Conservation (phyloP, 2,113 vertebrate species). For the Hippolais icterina region DNA sequence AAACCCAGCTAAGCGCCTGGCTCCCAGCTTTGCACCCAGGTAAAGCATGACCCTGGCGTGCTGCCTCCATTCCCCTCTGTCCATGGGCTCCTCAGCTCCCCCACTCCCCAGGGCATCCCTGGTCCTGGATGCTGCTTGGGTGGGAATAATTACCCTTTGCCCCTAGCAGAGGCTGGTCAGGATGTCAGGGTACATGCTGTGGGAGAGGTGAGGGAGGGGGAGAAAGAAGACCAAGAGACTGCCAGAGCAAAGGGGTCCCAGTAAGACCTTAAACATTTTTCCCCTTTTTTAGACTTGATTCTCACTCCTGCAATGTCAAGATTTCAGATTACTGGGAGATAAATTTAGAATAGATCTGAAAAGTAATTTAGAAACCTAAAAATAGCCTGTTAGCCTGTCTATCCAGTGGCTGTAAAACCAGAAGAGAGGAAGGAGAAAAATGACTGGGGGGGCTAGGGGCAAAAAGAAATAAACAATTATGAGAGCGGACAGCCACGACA, state of each 20-base stretch:
- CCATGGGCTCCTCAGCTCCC: background rate
- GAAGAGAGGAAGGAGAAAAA: background rate
- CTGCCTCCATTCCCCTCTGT: background rate
- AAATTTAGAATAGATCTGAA: conserved; percentile 29
- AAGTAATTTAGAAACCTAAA: conserved; percentile 34
- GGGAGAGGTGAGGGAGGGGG: background rate
- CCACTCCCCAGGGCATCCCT: rapidly evolving
- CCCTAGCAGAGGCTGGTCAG: background rate
- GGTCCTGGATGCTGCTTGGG: rapidly evolving
- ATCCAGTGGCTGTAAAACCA: background rate
- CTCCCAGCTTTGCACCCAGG: background rate
- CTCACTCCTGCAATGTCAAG: background rate
- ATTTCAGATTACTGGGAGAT: conserved; percentile 27
- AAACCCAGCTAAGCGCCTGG: background rate
- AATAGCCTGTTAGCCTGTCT: background rate
- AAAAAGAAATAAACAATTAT: background rate
- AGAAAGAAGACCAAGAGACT: background rate
- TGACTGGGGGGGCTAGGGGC: too few species aligned
- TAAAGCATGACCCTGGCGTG: background rate
- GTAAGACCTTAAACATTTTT: background rate
- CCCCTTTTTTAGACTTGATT: background rate
- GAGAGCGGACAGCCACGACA: background rate
- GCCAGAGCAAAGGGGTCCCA: background rate
- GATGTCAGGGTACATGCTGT: rapidly evolving
- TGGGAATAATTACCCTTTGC: background rate